phyloP scores from a whole-genome alignment of 2,888 invertebrate genomes.

The Colostygia pectinataria region DNA sequence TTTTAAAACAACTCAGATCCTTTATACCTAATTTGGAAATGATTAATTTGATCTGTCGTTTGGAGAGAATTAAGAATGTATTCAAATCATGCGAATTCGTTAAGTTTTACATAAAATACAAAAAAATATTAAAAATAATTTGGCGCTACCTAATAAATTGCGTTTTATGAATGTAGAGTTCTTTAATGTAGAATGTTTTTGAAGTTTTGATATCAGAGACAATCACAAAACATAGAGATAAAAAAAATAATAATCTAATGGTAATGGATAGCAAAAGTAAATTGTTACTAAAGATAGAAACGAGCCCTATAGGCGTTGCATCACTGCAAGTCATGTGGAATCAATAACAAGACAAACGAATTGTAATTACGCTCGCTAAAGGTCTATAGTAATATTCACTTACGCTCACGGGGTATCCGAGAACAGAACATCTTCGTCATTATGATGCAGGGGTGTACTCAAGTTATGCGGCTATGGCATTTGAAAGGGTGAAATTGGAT shows the following conservation, averaged over 20 bases:
- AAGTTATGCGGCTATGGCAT: background rate
- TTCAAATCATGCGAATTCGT: conserved; percentile 14
- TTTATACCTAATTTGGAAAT: conserved; percentile 2
- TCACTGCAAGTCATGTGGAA: conserved; percentile 40
- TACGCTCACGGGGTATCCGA: conserved; percentile 22
- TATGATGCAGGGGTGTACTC: background rate
- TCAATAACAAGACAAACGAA: conserved; percentile 41
- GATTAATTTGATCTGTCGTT: conserved; percentile 20
- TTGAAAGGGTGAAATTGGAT: background rate
- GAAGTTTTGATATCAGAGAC: conserved; percentile 7
- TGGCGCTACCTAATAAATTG: background rate
- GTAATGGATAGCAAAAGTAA: conserved; percentile 15
- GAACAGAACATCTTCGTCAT: conserved; percentile 8
- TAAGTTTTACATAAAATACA: background rate
- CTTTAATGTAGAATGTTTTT: background rate
- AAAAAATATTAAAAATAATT: too few species aligned
- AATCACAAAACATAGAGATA: too few species aligned
- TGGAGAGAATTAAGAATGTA: conserved; percentile 22
- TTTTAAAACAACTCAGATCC: background rate
- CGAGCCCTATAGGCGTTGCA: conserved; percentile 13
- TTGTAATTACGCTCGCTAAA: conserved; percentile 37
- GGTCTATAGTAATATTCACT: conserved; percentile 38
- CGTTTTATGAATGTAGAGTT: conserved; percentile 1
- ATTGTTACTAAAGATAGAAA: conserved; percentile 16
- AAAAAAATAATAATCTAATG: conserved; percentile 8